These are phyloP conservation scores for Poeciliopsis occidentalis DNA, from an alignment of 2,113 vertebrate genomes.

Conservation along the genomic window DNA sequence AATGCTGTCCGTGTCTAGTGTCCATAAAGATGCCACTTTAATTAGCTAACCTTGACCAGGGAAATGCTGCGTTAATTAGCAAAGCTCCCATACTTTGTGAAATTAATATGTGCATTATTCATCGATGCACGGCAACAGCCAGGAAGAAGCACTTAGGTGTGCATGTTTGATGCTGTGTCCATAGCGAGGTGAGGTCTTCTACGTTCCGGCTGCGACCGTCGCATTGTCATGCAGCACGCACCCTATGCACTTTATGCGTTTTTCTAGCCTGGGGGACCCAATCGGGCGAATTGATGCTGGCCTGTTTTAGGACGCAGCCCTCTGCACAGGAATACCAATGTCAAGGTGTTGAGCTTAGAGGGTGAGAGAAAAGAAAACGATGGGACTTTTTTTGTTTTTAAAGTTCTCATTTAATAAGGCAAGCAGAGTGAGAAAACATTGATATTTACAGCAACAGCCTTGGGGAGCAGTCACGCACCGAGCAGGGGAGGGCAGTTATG, in stretches of 20 bases:
- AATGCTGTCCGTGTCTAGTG: constrained; percentile 15
- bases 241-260: constrained; percentile 28
- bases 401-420: constrained; percentile 58
- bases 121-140: constrained; percentile 39
- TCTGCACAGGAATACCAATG: constrained; percentile 44
- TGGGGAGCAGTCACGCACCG: constrained; percentile 21
- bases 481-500: constrained; percentile 20
- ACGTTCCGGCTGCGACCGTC: constrained; percentile 38
- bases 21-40: constrained; percentile 43
- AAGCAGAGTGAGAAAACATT: constrained; percentile 50
- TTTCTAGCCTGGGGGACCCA: constrained; percentile 35
- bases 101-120: constrained; percentile 72
- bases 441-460: constrained; percentile 46
- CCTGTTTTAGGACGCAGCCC: constrained; percentile 42
- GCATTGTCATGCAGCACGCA: constrained; percentile 52
- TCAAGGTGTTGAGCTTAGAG: constrained; percentile 33
- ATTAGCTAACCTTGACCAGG: constrained; percentile 43
- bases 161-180: constrained; percentile 33
- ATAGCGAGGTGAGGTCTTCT: constrained; percentile 44
- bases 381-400: constrained; percentile 29
- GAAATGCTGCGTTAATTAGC: constrained; percentile 54
- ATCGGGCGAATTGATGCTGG: constrained; percentile 45
- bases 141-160: constrained; percentile 48
- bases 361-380: constrained; percentile 23
- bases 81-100: constrained; percentile 47